Percentiles rank a stretch among this genome's conserved stretches.
These are phyloP conservation scores for Carettochelys insculpta DNA, from an alignment of 2,113 vertebrate genomes.

Conservation along the genomic window DNA sequence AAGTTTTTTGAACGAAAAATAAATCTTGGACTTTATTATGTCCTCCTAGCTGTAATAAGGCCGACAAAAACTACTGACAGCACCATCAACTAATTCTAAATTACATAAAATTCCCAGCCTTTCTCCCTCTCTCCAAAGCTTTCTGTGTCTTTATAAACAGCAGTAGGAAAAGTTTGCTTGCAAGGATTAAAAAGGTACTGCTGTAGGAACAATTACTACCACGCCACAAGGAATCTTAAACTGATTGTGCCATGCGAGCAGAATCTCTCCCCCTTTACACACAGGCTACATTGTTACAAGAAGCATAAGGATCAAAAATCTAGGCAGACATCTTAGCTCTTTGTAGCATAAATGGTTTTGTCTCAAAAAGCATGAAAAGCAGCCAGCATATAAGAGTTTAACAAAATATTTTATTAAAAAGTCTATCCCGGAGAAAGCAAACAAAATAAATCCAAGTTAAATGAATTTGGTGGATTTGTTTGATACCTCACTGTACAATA, in stretches of 20 bases:
- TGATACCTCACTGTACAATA: background rate
- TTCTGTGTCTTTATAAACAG: background rate
- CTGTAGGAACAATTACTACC: conserved; percentile 64
- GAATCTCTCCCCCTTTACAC: conserved; percentile 41
- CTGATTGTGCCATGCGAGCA: conserved; percentile 31
- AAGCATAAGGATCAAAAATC: conserved; percentile 50
- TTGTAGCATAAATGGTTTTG: background rate
- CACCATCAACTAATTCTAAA: conserved; percentile 33
- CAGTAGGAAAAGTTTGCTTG: conserved; percentile 34
- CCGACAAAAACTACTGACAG: conserved; percentile 24
- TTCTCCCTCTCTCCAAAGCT: background rate
- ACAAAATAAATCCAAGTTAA: background rate
- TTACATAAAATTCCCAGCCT: conserved; percentile 27
- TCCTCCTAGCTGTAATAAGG: background rate
- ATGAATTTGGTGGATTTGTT: background rate
- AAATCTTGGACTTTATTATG: conserved; percentile 37
- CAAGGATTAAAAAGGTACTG: conserved; percentile 47
- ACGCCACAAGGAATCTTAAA: conserved; percentile 37
- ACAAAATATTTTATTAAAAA: background rate
- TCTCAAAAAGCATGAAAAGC: background rate
- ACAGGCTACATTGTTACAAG: conserved; percentile 32
- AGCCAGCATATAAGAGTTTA: background rate
- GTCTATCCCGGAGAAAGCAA: background rate
- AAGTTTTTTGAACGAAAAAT: conserved; percentile 19
- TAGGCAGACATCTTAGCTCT: background rate